Evolutionary conservation across 2,888 invertebrate genomes (phyloP), one percentile per base, ranked within the genome.

Genomic region (Cyclophora punctaria): DNA sequence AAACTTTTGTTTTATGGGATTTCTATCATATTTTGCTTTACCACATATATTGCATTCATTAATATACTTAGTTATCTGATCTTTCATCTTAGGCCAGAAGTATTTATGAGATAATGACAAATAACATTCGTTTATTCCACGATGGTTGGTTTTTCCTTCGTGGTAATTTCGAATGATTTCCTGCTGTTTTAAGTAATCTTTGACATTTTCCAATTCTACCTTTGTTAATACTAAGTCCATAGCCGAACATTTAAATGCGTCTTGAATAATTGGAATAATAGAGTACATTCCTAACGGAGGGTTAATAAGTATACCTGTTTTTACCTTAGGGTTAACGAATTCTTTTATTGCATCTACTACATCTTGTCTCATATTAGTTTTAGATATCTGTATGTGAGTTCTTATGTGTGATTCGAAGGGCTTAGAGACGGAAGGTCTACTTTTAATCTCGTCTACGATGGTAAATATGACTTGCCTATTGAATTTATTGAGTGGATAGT

Each of bases 51-150:
- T 53, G 34, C 56, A 53, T 33, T 48, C 50, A 40, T 52, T 50
- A 20, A 20, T 20, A 20, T 20, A 20, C 20, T 20, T 20, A 20
- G 20, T 20, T 20, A 65, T 55, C 0, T 57, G 42, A 0, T 68
- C 62, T 35, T 43, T 60, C 60, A 68, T 60, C 41, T 62, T 63
- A 0, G 66, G 63, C 64, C 66, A 67, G 46, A 53, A 66, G 20
- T 64, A 65, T 3, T 42, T 48, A 20, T 20, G 20, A 2, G 63
- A 63, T 5, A 67, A 37, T 2, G 67, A 51, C 34, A 61, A 34
- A 33, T 53, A 61, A 5, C 54, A 59, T 43, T 66, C 60, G 7
- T 57, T 64, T 33, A 62, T 67, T 3, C 64, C 63, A 0, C 63
- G 47, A 41, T 64, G 61, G 34, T 66, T 66, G 0, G 62, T 66